Conservation (phyloP, 2,888 invertebrate genomes). For the Tribolium freemani region DNA sequence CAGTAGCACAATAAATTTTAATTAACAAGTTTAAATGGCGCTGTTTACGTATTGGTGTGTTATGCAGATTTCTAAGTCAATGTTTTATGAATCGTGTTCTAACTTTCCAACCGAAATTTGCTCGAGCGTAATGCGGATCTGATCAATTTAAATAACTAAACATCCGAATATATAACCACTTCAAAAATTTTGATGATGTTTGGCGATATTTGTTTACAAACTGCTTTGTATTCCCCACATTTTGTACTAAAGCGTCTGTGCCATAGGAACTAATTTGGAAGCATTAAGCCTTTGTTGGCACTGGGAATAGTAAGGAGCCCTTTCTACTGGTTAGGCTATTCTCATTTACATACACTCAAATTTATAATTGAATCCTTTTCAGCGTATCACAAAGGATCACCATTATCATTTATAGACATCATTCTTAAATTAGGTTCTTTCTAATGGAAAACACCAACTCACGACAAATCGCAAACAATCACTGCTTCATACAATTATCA, state of each 20-base stretch:
- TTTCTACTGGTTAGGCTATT: conserved; percentile 33
- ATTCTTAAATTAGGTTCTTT: conserved; percentile 29
- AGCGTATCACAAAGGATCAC: conserved; percentile 32
- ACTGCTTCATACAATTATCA: no score
- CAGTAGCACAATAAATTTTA: conserved; percentile 9
- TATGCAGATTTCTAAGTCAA: background rate
- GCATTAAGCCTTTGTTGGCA: conserved; percentile 41
- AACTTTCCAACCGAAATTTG: background rate
- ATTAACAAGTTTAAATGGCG: conserved; percentile 3
- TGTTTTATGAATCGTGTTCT: conserved; percentile 7
- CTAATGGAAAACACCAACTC: background rate
- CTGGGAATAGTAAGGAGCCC: conserved; percentile 33
- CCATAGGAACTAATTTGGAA: conserved; percentile 41
- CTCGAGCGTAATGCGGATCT: background rate
- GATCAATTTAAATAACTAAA: background rate
- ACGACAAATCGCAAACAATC: background rate
- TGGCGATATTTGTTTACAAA: conserved; percentile 28
- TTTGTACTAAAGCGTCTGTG: conserved; percentile 33
- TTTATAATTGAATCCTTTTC: conserved; percentile 41
- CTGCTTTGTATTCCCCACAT: conserved; percentile 37
- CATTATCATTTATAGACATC: conserved; percentile 23
- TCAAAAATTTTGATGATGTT: conserved; percentile 22
- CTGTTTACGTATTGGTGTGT: conserved; percentile 4
- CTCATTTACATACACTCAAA: conserved; percentile 41
- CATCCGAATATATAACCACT: background rate